Conservation (phyloP, 2,888 invertebrate genomes). For the Pollenia labialis region DNA sequence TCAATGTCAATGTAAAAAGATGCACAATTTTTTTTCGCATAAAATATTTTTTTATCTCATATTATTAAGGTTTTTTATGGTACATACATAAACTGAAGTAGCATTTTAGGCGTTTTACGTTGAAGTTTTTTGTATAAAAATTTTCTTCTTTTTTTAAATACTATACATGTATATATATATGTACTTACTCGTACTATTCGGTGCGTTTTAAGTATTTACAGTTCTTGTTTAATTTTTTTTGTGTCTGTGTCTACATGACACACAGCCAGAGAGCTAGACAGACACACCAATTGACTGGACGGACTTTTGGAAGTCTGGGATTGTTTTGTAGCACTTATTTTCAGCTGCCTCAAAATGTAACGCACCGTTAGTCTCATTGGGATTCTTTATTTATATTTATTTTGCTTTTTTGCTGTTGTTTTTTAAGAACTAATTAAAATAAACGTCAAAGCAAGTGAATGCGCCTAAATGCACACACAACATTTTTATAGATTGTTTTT, state of each 20-base stretch:
- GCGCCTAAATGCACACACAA: conserved; percentile 75
- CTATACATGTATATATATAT: neutral
- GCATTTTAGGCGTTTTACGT: conserved; percentile 70
- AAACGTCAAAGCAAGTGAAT: conserved; percentile 76
- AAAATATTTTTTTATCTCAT: conserved; percentile 60
- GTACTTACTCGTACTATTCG: conserved; percentile 35
- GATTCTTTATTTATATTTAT: conserved; percentile 60
- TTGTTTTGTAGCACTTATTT: conserved; percentile 16
- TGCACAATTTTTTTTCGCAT: conserved; percentile 48
- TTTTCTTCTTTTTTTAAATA: conserved; percentile 34
- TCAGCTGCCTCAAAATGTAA: conserved; percentile 71
- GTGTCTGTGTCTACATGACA: conserved; percentile 63
- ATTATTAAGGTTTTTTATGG: conserved; percentile 25
- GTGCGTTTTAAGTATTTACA: conserved; percentile 69
- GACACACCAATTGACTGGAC: conserved; percentile 23
- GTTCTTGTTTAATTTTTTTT: conserved; percentile 42
- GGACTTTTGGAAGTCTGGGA: conserved; percentile 37
- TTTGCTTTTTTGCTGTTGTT: conserved; percentile 50
- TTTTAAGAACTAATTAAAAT: conserved; percentile 77
- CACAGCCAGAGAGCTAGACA: conserved; percentile 44
- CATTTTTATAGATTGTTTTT: conserved; percentile 68
- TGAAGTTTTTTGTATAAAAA: conserved; percentile 58
- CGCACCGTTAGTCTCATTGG: conserved; percentile 74
- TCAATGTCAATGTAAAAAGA: conserved; percentile 68
- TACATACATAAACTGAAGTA: conserved; percentile 60